Percentiles rank a stretch among this genome's conserved stretches.
Evolutionary conservation across 2,888 invertebrate genomes (phyloP).

Genomic region (Machimus rusticus): DNA sequence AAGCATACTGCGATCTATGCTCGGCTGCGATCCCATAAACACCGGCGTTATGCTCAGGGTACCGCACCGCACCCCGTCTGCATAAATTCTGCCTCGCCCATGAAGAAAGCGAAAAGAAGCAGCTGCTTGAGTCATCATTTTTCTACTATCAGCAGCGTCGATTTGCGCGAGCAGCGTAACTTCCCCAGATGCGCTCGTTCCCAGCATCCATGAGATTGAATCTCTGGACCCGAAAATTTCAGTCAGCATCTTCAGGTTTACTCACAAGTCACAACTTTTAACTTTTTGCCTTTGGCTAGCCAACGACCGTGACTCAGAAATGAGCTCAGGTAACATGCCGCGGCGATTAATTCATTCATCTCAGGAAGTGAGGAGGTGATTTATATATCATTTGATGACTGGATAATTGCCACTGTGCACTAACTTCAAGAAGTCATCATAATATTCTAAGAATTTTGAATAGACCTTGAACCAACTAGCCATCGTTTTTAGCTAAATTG

Average conservation of each 20-base stretch:
- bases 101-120: neutral
- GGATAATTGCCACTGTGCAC: neutral
- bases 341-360: neutral
- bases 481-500: neutral
- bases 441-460: neutral
- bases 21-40: neutral
- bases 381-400: neutral
- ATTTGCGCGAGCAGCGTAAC: neutral
- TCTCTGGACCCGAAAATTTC: neutral
- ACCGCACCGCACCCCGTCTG: neutral
- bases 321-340: neutral
- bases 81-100: neutral
- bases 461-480: neutral
- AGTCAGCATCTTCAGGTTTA: neutral
- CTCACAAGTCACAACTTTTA: neutral
- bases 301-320: neutral
- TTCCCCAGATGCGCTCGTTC: neutral
- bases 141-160: neutral
- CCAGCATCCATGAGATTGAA: neutral
- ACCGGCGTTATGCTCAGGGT: neutral
- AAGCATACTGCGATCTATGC: neutral
- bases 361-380: neutral
- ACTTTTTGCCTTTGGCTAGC: neutral
- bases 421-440: neutral
- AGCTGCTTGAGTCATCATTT: neutral